Percentiles rank a stretch among this genome's conserved stretches.
Evolutionary conservation across 1,140 invertebrate genomes (phyloP).

Genomic region (Leptopilina boulardi): DNA sequence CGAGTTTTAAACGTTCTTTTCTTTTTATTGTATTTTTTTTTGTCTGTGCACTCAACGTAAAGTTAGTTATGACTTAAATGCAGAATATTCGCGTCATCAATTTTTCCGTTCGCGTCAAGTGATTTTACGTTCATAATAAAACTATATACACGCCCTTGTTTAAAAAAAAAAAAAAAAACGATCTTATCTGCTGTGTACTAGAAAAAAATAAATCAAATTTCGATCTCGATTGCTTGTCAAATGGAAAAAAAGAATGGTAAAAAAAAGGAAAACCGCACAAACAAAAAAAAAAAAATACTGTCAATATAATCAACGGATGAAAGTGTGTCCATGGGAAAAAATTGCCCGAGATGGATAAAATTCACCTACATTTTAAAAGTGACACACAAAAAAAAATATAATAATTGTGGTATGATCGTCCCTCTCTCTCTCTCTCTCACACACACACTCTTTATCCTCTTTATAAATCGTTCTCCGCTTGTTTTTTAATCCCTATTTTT

Average conservation of each 20-base stretch:
- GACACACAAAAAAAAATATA: background rate
- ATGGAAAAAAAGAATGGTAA: background rate
- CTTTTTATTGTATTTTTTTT: background rate
- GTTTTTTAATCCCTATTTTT: conserved; percentile 30
- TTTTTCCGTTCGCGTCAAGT: conserved; percentile 22
- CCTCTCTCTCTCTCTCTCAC: conserved; percentile 36
- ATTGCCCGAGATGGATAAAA: conserved; percentile 5
- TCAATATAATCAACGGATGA: conserved; percentile 25
- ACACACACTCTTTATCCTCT: conserved; percentile 15
- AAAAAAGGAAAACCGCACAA: background rate
- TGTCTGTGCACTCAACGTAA: background rate
- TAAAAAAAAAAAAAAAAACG: background rate
- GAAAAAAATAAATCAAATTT: conserved; percentile 26
- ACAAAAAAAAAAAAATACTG: background rate
- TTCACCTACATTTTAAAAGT: conserved; percentile 34
- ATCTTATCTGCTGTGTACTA: background rate
- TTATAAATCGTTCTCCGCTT: conserved; percentile 34
- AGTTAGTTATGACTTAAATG: conserved; percentile 23
- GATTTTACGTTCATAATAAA: conserved; percentile 14
- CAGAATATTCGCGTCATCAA: conserved; percentile 21
- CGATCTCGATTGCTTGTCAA: background rate
- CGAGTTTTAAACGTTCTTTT: background rate
- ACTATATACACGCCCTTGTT: background rate
- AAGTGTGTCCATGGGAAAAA: conserved; percentile 19
- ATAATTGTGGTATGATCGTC: conserved; percentile 25